Conservation (phyloP, 2,113 vertebrate genomes). For the Entelurus aequoreus region DNA sequence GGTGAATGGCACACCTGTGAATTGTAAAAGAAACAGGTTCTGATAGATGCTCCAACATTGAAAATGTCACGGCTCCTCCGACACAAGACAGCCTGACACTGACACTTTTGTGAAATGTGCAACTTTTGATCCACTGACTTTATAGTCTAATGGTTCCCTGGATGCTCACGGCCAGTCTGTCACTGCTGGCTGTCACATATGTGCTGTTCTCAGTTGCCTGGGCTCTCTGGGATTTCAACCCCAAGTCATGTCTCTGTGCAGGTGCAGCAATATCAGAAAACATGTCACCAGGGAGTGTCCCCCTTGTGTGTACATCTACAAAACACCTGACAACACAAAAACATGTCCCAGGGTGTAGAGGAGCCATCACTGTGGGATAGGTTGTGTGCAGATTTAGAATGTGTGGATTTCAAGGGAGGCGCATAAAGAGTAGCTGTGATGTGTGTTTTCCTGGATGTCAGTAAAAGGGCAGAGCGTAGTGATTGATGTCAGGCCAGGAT, state of each 20-base stretch:
- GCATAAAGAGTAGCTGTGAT: slow-evolving; percentile 28
- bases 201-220: slow-evolving; percentile 30
- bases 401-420: slow-evolving; percentile 19
- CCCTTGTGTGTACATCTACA: slow-evolving; percentile 34
- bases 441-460: slow-evolving; percentile 62
- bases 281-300: slow-evolving; percentile 43
- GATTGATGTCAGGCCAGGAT: slow-evolving; percentile 56
- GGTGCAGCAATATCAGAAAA: slow-evolving; percentile 47
- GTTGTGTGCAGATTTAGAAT: neutral
- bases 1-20: slow-evolving; percentile 17
- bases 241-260: slow-evolving; percentile 37
- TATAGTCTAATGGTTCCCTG: slow-evolving; percentile 31
- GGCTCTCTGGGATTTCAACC: slow-evolving; percentile 36
- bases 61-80: slow-evolving; percentile 14
- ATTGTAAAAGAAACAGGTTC: slow-evolving; percentile 1
- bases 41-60: slow-evolving; percentile 13
- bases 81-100: slow-evolving; percentile 11
- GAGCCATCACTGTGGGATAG: slow-evolving; percentile 26
- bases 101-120: slow-evolving; percentile 14
- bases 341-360: slow-evolving; percentile 25
- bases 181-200: slow-evolving; percentile 29
- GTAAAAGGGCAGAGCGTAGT: slow-evolving; percentile 46
- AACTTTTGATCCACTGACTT: slow-evolving; percentile 40
- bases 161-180: slow-evolving; percentile 41
- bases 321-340: slow-evolving; percentile 46